These are phyloP conservation scores for Chironex yamaguchii DNA, from an alignment of 30 jellyfish, hydroid and myxozoan species.

Conservation along the genomic window DNA sequence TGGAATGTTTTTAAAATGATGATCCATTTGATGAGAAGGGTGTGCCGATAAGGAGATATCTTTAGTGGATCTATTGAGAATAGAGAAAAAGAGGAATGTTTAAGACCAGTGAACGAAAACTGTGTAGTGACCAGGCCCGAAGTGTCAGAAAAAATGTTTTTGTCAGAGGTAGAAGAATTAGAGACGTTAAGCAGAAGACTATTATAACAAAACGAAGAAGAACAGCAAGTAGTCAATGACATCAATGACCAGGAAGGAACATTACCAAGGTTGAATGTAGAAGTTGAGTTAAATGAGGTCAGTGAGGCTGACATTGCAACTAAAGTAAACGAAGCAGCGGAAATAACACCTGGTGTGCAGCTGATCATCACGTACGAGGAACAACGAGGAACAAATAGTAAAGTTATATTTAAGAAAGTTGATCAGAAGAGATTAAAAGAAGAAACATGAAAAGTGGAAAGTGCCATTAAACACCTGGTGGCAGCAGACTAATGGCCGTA, in stretches of 20 bases:
- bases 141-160: neutral
- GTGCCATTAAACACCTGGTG: neutral
- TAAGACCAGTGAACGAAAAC: neutral
- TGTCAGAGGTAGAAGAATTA: neutral
- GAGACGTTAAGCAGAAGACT: neutral
- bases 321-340: neutral
- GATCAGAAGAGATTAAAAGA: neutral
- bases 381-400: neutral
- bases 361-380: neutral
- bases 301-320: neutral
- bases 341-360: neutral
- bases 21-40: neutral
- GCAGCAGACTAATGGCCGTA: neutral
- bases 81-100: neutral
- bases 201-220: neutral
- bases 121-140: neutral
- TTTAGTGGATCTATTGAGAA: neutral
- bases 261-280: neutral
- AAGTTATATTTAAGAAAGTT: neutral
- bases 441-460: neutral
- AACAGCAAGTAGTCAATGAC: neutral
- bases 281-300: neutral
- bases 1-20: neutral
- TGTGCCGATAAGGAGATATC: neutral
- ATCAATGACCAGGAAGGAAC: neutral